phyloP scores from a whole-genome alignment of 2,113 vertebrate species.

The Parus major region DNA sequence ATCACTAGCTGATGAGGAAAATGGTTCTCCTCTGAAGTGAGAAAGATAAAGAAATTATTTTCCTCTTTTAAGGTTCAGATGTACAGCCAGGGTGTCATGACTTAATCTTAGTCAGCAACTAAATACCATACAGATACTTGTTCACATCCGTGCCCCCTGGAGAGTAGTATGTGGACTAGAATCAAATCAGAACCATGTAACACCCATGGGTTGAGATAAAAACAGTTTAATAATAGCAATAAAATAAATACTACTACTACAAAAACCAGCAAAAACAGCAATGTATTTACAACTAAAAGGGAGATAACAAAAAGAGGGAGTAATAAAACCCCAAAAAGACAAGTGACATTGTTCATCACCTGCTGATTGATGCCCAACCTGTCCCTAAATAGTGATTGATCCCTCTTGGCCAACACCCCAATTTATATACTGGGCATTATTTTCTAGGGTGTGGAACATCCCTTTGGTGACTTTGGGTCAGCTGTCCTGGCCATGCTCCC shows the following conservation, averaged over 20 bases:
- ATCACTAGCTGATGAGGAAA: background rate
- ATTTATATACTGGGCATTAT: background rate
- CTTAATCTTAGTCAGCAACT: background rate
- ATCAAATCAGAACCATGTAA: background rate
- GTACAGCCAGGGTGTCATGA: background rate
- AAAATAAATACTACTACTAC: background rate
- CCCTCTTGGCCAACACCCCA: background rate
- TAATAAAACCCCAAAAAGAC: background rate
- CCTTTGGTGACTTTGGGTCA: background rate
- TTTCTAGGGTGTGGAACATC: background rate
- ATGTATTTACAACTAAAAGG: background rate
- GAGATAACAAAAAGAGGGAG: background rate
- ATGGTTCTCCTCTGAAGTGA: background rate
- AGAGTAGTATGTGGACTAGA: background rate
- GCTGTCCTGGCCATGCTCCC: background rate
- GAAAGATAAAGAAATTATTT: background rate
- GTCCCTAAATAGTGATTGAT: background rate
- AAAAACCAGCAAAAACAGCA: background rate
- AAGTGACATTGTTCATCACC: background rate
- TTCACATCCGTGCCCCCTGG: background rate
- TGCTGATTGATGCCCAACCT: background rate
- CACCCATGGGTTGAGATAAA: background rate
- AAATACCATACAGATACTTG: too few relatives aligned
- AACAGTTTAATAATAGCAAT: background rate
- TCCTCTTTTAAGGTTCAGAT: background rate